phyloP scores from a whole-genome alignment of 35 echinoderm and acorn worm species.

The Apostichopus japonicus region DNA sequence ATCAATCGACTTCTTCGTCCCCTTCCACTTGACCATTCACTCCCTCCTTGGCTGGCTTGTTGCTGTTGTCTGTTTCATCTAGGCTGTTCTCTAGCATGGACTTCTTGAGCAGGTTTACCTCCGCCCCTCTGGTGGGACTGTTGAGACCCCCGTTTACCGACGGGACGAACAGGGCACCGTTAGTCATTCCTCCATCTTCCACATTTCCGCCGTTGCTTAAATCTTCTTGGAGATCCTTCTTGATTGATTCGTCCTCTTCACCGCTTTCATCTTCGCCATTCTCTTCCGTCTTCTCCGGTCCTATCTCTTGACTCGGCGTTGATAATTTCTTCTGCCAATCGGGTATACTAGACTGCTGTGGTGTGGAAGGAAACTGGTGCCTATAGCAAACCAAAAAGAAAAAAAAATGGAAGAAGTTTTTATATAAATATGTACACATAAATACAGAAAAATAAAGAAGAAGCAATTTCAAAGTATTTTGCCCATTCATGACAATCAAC shows the following conservation, averaged over 20 bases:
- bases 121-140: background rate
- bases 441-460: background rate
- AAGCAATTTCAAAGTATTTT: too few species aligned
- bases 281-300: background rate
- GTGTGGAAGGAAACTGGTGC: conserved; percentile 37
- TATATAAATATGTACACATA: background rate
- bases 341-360: conserved; percentile 41
- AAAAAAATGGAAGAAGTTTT: background rate
- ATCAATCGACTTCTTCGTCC: conserved; percentile 31
- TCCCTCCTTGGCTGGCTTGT: background rate
- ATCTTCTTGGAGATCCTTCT: background rate
- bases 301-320: background rate
- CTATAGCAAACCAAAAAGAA: background rate
- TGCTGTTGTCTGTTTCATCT: background rate
- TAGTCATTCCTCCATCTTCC: background rate
- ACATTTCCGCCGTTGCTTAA: background rate
- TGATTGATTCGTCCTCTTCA: background rate
- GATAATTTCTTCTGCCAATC: conserved; percentile 22
- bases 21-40: background rate
- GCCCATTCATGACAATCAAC: too few species aligned
- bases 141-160: background rate
- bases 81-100: conserved; percentile 13
- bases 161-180: too few species aligned
- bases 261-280: background rate
- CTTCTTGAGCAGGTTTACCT: conserved; percentile 26